Evolutionary conservation across 1,140 invertebrate species (phyloP), one percentile per base, ranked within the genome.

Genomic region (Adoxophyes honmai): DNA sequence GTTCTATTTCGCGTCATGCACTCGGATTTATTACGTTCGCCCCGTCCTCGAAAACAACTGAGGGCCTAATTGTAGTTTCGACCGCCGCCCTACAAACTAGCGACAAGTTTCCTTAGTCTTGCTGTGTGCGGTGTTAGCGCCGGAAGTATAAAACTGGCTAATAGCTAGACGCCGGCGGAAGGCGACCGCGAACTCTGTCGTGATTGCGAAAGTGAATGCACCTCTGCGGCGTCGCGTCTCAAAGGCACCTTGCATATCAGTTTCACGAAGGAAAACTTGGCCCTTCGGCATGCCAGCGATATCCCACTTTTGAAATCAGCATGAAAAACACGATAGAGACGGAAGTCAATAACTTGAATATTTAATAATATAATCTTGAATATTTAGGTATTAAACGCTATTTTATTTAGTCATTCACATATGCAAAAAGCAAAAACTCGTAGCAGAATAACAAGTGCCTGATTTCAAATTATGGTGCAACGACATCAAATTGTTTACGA

Each of bases 1-100:
- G 73, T 73, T 77, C 66, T 73, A 72, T 75, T 78, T 76, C 62
- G 65, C 70, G 79, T 79, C 75, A 85, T 75, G 75, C 73, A 82
- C 73, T 78, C 61, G 69, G 64, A 79, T 79, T 82, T 80, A 81
- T 77, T 81, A 81, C 69, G 13, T 28, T 48, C 28, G 34, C 38
- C 56, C 37, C 34, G 36, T 55, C n/a, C 53, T 48, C 42, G 21
- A 48, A 28, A 48, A 48, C 42, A 48, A 28, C 42, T n/a, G 37
- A 39, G 34, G 21, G 34, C n/a, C 35, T 53, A 14, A 36, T 39
- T 48, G 42, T 48, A 33, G 33, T 52, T 52, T 14, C 33, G 9
- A 33, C n/a, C 16, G 18, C 10, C 28, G 18, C 18, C 42, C 18
- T 21, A n/a, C n/a, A 21, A 28, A 28, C 18, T 48, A 28, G 21